These are phyloP conservation scores for Spheniscus humboldti DNA, from an alignment of 2,797 vertebrate genomes.

Conservation along the genomic window DNA sequence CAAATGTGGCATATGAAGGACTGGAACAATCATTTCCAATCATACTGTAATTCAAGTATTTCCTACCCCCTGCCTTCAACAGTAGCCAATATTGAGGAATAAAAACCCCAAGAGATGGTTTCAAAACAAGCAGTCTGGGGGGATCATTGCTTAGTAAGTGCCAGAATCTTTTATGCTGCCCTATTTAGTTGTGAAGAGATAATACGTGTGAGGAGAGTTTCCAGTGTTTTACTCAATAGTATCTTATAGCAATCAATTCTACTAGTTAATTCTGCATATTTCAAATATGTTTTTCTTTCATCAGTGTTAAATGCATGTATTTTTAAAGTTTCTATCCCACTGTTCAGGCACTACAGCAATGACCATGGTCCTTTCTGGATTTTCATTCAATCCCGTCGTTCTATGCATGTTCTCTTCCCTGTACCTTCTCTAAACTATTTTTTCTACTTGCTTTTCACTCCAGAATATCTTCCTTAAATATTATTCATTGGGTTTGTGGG, in stretches of 20 bases:
- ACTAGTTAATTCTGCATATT: not conserved
- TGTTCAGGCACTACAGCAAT: not conserved
- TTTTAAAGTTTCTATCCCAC: not conserved
- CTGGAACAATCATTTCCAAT: not conserved
- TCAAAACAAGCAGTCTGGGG: not conserved
- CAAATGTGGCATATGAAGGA: not conserved
- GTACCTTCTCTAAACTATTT: not conserved
- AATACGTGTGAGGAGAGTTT: not conserved
- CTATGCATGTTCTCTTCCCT: not conserved
- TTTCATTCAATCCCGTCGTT: not conserved
- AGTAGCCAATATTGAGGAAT: not conserved
- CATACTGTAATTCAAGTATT: not conserved
- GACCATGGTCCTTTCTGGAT: not conserved
- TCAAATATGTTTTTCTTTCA: not conserved
- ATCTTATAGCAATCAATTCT: not conserved
- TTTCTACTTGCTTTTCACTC: not conserved
- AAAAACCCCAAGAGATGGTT: not conserved
- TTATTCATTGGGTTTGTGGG: not conserved
- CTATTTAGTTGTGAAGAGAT: not conserved
- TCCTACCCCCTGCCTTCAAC: not conserved
- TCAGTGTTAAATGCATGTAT: not conserved
- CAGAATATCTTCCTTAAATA: not conserved
- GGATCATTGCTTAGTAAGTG: not conserved
- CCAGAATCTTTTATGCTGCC: not conserved
- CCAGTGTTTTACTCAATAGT: not conserved